A percentile compares a stretch with the other conserved stretches of the same genome.
Evolutionary conservation across 1,140 invertebrate genomes (phyloP).

Genomic region (Drosophila sproati): DNA sequence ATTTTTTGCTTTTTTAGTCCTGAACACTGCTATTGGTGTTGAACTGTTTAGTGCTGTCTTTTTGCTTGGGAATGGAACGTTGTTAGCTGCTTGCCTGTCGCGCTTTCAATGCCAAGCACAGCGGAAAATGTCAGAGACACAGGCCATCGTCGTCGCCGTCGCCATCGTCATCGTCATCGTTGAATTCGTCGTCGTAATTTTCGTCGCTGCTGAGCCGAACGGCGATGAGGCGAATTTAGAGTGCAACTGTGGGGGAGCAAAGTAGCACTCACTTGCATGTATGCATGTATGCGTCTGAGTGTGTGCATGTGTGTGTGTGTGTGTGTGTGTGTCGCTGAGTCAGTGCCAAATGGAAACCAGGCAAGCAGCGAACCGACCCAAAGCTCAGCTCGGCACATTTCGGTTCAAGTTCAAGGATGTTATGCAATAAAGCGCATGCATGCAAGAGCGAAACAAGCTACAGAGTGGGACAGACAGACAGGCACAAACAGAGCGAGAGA

Average conservation of each 20-base stretch:
- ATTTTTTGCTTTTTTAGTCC: conserved; percentile 8
- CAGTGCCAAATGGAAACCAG: conserved; percentile 37
- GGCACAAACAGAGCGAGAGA: conserved; percentile 1
- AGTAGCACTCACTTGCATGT: conserved; percentile 17
- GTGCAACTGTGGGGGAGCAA: conserved; percentile 26
- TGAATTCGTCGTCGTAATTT: conserved; percentile 12
- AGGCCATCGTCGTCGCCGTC: conserved; percentile 35
- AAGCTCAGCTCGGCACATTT: conserved; percentile 59
- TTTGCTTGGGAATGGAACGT: conserved; percentile 58
- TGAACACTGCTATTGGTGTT: conserved; percentile 34
- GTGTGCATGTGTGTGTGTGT: conserved; percentile 11
- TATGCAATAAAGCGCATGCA: conserved; percentile 73
- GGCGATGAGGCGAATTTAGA: conserved; percentile 33
- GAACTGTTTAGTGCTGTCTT: conserved; percentile 24
- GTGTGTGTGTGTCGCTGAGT: conserved; percentile 39
- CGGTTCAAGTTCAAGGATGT: conserved; percentile 83
- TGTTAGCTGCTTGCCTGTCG: conserved; percentile 75
- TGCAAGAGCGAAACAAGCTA: conserved; percentile 32
- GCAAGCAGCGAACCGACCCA: conserved; percentile 56
- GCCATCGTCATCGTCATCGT: conserved; percentile 1
- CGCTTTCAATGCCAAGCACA: conserved; percentile 78
- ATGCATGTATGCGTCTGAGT: conserved; percentile 13
- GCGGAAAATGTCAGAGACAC: conserved; percentile 57
- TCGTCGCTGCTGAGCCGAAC: conserved; percentile 44
- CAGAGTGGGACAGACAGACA: conserved; percentile 28